Evolutionary conservation across 1,140 invertebrate species (phyloP).

Genomic region (Chironomus striatipennis): DNA sequence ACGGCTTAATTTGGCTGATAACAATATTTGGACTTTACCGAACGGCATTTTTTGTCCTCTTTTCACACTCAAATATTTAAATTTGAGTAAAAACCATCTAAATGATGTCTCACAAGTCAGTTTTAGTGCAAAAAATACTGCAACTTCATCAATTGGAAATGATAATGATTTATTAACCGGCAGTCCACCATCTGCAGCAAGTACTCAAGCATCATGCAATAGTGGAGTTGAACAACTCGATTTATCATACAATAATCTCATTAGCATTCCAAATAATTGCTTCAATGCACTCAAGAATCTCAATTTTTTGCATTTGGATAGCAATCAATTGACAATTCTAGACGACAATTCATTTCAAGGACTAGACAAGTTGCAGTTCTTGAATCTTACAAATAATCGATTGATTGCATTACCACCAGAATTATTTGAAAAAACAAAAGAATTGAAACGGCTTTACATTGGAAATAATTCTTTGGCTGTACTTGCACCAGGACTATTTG

Average conservation of each 20-base stretch:
- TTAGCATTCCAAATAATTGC: constrained; percentile 54
- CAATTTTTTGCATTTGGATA: constrained; percentile 55
- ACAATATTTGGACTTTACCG: constrained; percentile 72
- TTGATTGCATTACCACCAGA: constrained; percentile 64
- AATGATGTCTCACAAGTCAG: constrained; percentile 64
- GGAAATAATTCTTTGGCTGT: constrained; percentile 72
- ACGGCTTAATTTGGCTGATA: constrained; percentile 63
- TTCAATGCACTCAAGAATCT: constrained; percentile 59
- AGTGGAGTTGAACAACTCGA: constrained; percentile 58
- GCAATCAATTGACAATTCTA: constrained; percentile 62
- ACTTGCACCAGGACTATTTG: constrained; percentile 64
- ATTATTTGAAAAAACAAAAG: constrained; percentile 57
- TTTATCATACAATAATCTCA: constrained; percentile 64
- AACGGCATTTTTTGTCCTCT: constrained; percentile 64
- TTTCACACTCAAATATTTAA: constrained; percentile 56
- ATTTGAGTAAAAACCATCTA: constrained; percentile 67
- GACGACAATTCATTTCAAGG: constrained; percentile 63
- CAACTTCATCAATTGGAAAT: neutral
- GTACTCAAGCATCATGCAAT: constrained; percentile 47
- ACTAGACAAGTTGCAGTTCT: constrained; percentile 51
- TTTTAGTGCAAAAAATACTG: constrained; percentile 49
- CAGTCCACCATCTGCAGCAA: constrained; percentile 32
- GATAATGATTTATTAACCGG: constrained; percentile 29
- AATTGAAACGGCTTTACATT: constrained; percentile 61
- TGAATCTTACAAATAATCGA: constrained; percentile 71